phyloP scores from a whole-genome alignment of 2,113 vertebrate species.

The Copsychus sechellarum region DNA sequence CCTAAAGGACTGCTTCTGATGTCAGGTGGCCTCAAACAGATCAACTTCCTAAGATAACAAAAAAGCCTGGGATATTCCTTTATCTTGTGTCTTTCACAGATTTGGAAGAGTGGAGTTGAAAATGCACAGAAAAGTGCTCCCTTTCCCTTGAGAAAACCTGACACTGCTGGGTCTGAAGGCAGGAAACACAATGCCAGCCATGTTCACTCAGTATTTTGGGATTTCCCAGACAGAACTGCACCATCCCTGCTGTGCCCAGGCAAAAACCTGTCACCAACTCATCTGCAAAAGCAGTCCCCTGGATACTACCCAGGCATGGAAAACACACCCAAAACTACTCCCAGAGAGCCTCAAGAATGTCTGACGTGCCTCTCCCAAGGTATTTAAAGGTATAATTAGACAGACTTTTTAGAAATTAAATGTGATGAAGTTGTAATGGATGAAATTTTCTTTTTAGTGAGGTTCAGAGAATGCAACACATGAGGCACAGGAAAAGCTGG shows the following conservation, averaged over 20 bases:
- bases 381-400: not conserved
- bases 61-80: not conserved
- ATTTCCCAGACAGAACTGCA: not conserved
- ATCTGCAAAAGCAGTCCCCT: not conserved
- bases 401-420: conserved; percentile 6
- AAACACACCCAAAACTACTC: not conserved
- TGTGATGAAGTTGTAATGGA: not conserved
- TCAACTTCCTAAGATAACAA: not conserved
- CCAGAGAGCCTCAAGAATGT: not conserved
- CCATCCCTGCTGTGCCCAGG: not conserved
- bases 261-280: not conserved
- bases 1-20: not conserved
- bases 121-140: not conserved
- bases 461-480: not conserved
- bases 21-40: not conserved
- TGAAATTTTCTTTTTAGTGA: not conserved
- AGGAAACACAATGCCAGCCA: not conserved
- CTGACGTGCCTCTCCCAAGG: not conserved
- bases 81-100: accelerated
- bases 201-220: not conserved
- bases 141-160: not conserved
- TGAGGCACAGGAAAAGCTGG: not conserved
- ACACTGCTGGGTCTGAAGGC: not conserved
- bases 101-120: not conserved
- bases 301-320: not conserved